Base-by-base conservation (phyloP, 2,888 invertebrate genomes). In the Oxystoma pomonae region DNA sequence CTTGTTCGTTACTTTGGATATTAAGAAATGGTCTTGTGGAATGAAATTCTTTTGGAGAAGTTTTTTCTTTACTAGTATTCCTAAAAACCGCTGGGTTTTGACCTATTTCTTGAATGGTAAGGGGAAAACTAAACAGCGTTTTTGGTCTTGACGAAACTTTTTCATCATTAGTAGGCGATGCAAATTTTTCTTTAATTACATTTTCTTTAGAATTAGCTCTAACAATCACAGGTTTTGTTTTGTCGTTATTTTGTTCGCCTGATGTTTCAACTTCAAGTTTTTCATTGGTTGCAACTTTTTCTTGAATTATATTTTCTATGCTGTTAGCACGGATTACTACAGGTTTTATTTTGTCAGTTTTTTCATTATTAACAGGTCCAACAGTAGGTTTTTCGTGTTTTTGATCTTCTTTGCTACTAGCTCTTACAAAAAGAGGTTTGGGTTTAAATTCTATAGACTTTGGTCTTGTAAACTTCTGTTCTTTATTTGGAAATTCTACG, bases 1-100 rank as follows among this genome's bases (percentile, higher is more conserved):
- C 59, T 21, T 65, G 65, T 5, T 67, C 62, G 20, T 70, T 69
- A 1, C 60, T 57, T 17, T 71, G 73, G 52, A 70, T 68, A 51
- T 64, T 63, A 50, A 66, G 63, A 20, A 66, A 18, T 1, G 67
- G 62, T 21, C 64, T 61, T n/a, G 18, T 3, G 5, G 35, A 12
- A 35, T 3, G 35, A 35, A 3, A 7, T 35, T 3, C 35, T 35
- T 35, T 35, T 35, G 35, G 35, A 12, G 35, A 35, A 7, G 35
- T 35, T 7, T 35, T 12, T 35, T 35, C 35, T 35, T 35, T 35
- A 35, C 35, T 35, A 35, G 35, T 35, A 12, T 35, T 35, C 12
- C 35, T 35, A 7, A 35, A 35, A 35, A 35, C 3, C 12, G 35
- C 3, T 7, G 35, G 12, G 3, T 35, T 35, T 35, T 35, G 35